Base-by-base conservation (phyloP, 2,113 vertebrate species). In the Nansenia antarctica region DNA sequence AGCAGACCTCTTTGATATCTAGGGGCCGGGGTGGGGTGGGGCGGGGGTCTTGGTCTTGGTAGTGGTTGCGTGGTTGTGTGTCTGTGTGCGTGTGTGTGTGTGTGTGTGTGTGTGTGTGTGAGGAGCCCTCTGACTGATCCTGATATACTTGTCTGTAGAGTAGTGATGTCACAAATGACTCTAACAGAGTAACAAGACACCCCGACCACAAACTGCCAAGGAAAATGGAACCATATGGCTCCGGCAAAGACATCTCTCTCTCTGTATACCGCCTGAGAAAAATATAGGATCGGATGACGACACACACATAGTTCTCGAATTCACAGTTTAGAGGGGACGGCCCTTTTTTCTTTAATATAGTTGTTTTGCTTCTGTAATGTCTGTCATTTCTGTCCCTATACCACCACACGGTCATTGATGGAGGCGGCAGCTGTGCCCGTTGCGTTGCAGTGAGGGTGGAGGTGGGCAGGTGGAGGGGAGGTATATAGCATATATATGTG, bases 111-210 rank as follows among this genome's bases (percentile, higher is more conserved):
- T 82, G 66, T 84, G 86, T 27, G 69, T 26, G 85, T 74, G 58
- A 68, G 69, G 66, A 82, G 87, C 64, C 81, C 75, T 82, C 67
- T 58, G 81, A 85, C 81, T 76, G 79, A 77, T 85, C 69, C 74
- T 89, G 85, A 88, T 88, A 68, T 83, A 87, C 77, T 80, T 74
- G 68, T 86, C 83, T 87, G 79, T 74, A 75, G 82, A 76, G 77
- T 75, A 85, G 83, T 90, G 90, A 93, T 87, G 89, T 91, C 88
- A 92, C 92, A 86, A 92, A 93, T 92, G 88, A 87, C 84, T 92
- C 62, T 72, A 90, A 72, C 90, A 91, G 85, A 77, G 71, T n/a
- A n/a, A n/a, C 72, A 74, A 78, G 80, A 76, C 81, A 72, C 72
- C 77, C n/a, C 80, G 86, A 81, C 88, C 90, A 75, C 86, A 88